Evolutionary conservation across 2,797 vertebrate species (phyloP).

Genomic region (Acanthis flammea): DNA sequence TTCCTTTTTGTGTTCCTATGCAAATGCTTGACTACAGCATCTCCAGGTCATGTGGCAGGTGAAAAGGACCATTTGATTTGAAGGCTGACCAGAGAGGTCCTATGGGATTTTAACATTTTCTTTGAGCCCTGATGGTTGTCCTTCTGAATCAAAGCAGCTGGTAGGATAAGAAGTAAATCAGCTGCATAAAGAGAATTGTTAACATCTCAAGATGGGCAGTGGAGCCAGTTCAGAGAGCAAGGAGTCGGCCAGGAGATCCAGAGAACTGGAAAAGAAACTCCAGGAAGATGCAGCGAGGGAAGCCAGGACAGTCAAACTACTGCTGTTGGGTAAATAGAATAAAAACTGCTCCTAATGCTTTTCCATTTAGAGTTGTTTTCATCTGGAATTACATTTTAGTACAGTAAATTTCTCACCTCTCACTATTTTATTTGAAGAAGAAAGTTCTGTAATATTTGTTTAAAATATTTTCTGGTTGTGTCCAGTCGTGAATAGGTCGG

Average conservation of each 20-base stretch:
- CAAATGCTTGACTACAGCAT: not conserved
- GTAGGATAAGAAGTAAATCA: not conserved
- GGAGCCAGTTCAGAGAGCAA: conserved; percentile 74
- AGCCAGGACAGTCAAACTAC: conserved; percentile 75
- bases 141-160: not conserved
- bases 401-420: not conserved
- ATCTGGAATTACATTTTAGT: not conserved
- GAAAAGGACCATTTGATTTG: conserved; percentile 7
- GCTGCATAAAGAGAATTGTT: not conserved
- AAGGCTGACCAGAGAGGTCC: not conserved
- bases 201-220: conserved; percentile 61
- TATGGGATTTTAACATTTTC: not conserved
- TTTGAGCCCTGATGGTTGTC: not conserved
- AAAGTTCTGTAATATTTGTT: not conserved
- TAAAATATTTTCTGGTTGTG: not conserved
- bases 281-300: conserved; percentile 76
- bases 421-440: not conserved
- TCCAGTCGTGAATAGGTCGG: not conserved
- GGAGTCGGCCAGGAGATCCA: conserved; percentile 72
- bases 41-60: conserved; percentile 17
- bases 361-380: not conserved
- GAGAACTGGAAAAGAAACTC: conserved; percentile 77
- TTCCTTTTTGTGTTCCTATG: not conserved
- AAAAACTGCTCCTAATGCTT: not conserved
- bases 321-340: conserved; percentile 73